Base-by-base conservation (phyloP, 2,797 vertebrate genomes). In the Notolepis coatsorum region DNA sequence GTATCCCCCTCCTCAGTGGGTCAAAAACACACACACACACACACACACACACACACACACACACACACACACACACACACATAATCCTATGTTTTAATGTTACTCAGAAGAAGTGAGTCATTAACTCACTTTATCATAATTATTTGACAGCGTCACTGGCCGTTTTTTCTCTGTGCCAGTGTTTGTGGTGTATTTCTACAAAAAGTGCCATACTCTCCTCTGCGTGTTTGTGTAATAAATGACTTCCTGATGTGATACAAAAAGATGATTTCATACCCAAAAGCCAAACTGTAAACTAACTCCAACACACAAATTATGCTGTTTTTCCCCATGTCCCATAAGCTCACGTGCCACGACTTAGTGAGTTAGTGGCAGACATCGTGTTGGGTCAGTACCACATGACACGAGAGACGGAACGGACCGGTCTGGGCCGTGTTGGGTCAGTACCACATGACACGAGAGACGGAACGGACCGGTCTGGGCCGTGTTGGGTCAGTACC, bases 91-190 rank as follows among this genome's bases (percentile, higher is more conserved):
- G 42, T 4, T 31, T 33, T 1, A 23, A 18, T 28, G n/a, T 55
- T 47, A 79, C 17, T 79, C 69, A 78, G 42, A 53, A 78, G 42
- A 53, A 15, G 6, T 23, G 41, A 57, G 28, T 81, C 68, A 83
- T 35, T n/a, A 2, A 4, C n/a, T 47, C 21, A 43, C 37, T 15
- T 41, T 7, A 35, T 60, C 31, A 28, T 33, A 21, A 49, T 49
- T 45, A 47, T 46, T 24, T 33, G 28, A 65, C n/a, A 43, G 7
- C 6, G 38, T 23, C 31, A 42, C 6, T 31, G 15, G 0, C 8
- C 8, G 38, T 59, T 25, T n/a, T n/a, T n/a, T n/a, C n/a, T n/a
- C n/a, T n/a, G n/a, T 20, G 27, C 35, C n/a, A 42, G 51, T 50
- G 35, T n/a, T n/a, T n/a, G n/a, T n/a, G n/a, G n/a, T 65, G 30